Percentiles rank a stretch among this genome's conserved stretches.
Evolutionary conservation across 1,140 invertebrate species (phyloP).

Genomic region (Orchesella cincta): DNA sequence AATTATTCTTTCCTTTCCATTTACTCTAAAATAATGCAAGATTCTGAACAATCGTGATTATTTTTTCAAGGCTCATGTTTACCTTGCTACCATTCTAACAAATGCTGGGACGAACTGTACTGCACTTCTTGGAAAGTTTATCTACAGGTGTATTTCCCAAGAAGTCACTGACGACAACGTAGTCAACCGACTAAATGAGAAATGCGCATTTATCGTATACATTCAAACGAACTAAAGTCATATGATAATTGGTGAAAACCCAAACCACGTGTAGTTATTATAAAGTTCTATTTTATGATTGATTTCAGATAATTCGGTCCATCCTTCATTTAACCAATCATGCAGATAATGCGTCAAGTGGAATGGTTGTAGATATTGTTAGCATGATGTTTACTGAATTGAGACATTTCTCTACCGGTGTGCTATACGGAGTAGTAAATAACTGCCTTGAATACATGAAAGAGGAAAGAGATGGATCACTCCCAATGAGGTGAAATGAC

Average conservation of each 20-base stretch:
- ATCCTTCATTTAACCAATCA: neutral
- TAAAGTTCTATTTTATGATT: neutral
- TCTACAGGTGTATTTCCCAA: neutral
- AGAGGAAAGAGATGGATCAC: neutral
- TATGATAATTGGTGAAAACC: neutral
- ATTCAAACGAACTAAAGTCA: too few species aligned
- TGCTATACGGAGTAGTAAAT: neutral
- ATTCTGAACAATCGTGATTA: too few species aligned
- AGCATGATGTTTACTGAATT: conserved; percentile 35
- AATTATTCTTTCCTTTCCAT: too few species aligned
- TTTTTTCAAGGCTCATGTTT: too few species aligned
- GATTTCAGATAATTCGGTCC: neutral
- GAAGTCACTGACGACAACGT: neutral
- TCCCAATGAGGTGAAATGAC: conserved; percentile 9
- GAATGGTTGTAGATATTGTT: conserved; percentile 28
- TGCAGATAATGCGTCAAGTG: neutral
- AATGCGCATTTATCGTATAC: neutral
- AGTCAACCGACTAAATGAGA: neutral
- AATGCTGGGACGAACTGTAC: conserved; percentile 9
- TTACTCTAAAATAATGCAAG: too few species aligned
- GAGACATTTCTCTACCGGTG: conserved; percentile 36
- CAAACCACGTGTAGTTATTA: neutral
- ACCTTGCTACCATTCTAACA: too few species aligned
- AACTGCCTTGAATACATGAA: conserved; percentile 39
- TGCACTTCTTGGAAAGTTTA: neutral